Percentiles rank a stretch among this genome's conserved stretches.
Conservation (phyloP, 2,888 invertebrate species). For the Serrognathus titanus region DNA sequence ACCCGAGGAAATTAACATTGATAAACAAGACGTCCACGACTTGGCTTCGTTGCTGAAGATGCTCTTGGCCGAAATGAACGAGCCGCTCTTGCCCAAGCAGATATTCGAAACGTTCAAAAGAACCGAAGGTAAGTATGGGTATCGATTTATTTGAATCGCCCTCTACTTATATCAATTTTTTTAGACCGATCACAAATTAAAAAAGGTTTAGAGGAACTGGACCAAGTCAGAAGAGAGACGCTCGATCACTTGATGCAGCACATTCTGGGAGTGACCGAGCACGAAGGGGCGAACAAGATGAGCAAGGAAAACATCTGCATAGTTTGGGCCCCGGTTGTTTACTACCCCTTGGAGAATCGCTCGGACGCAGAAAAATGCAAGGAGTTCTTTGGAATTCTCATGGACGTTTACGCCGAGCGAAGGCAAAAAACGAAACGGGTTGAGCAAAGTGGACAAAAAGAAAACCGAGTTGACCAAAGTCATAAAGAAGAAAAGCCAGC, state of each 20-base stretch:
- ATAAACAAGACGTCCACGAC: conserved; percentile 49
- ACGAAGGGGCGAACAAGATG: not conserved
- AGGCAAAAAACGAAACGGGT: not conserved
- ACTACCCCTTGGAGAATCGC: not conserved
- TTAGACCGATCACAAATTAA: no score
- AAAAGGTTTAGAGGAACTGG: no score
- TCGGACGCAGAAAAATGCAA: not conserved
- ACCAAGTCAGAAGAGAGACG: not conserved
- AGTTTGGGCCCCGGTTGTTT: not conserved
- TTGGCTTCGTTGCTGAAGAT: conserved; percentile 85
- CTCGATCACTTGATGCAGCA: not conserved
- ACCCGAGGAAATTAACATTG: conserved; percentile 32
- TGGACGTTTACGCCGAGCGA: not conserved
- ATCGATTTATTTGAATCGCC: no score
- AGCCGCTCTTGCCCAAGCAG: conserved; percentile 78
- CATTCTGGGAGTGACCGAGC: not conserved
- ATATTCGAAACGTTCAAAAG: conserved; percentile 18
- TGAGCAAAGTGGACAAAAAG: no score
- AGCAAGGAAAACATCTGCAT: not conserved
- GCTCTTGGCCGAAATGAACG: conserved; percentile 87
- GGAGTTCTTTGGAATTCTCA: not conserved
- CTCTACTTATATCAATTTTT: no score
- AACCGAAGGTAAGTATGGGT: no score
- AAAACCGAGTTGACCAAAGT: no score
- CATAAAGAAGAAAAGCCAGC: no score